phyloP scores from a whole-genome alignment of 2,888 invertebrate species.

The Agrochola lota region DNA sequence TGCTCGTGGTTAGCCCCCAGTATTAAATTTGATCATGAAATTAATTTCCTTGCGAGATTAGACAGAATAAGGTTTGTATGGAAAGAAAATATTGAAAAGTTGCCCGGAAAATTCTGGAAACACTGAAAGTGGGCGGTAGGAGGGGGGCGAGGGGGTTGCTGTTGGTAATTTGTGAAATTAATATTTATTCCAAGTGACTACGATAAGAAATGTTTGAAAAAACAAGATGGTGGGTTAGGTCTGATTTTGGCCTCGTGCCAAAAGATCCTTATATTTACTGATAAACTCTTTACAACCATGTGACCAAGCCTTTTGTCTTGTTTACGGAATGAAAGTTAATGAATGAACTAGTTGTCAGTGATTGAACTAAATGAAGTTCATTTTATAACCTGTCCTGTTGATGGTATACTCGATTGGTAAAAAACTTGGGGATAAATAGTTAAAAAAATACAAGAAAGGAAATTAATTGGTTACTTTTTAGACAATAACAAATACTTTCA shows the following conservation, averaged over 20 bases:
- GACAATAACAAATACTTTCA: slow-evolving; percentile 22
- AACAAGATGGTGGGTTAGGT: no score
- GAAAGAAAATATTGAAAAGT: no score
- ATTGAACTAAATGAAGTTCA: slow-evolving; percentile 4
- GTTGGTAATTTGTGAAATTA: no score
- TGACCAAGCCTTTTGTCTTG: not conserved
- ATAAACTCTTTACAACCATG: not conserved
- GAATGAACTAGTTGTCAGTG: slow-evolving; percentile 1
- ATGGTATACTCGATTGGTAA: not conserved
- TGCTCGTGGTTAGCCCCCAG: no score
- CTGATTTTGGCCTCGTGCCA: not conserved
- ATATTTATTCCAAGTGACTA: no score
- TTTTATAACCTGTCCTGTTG: slow-evolving; percentile 3
- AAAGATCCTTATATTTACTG: not conserved
- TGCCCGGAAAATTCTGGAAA: no score
- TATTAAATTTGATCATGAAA: no score
- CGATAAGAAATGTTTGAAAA: no score
- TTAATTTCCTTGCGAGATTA: no score
- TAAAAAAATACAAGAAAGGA: slow-evolving; percentile 5
- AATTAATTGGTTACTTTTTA: not conserved
- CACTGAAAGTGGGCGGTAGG: no score
- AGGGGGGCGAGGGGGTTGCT: no score
- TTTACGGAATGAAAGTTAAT: not conserved
- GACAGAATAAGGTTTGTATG: no score
- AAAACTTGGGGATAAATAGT: slow-evolving; percentile 10